Percentiles rank a stretch among this genome's conserved stretches.
Conservation (phyloP, 2,113 vertebrate species). For the Euleptes europaea region DNA sequence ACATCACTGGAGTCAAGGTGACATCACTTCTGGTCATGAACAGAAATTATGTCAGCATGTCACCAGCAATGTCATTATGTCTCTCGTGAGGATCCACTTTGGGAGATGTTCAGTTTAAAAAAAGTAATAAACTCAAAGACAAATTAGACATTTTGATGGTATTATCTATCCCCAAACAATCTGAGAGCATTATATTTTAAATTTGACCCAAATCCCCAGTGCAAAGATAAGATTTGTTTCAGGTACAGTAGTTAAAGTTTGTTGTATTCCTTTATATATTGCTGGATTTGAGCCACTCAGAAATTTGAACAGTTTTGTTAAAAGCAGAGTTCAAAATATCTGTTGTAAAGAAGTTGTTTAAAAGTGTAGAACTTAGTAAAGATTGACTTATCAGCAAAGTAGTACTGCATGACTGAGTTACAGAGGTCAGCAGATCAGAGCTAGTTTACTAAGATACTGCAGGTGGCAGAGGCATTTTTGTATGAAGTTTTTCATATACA, state of each 20-base stretch:
- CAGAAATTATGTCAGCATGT: too few species aligned
- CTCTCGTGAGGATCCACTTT: too few species aligned
- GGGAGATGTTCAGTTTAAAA: not conserved
- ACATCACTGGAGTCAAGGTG: too few species aligned
- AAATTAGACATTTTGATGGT: not conserved
- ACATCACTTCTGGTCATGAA: too few species aligned
- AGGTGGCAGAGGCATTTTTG: conserved; percentile 50
- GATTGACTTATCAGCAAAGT: conserved; percentile 41
- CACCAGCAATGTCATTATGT: too few species aligned
- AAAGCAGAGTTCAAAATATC: conserved; percentile 38
- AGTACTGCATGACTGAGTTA: conserved; percentile 17
- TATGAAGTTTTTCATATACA: conserved; percentile 39
- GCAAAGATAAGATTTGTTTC: conserved; percentile 30
- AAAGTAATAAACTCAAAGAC: conserved; percentile 1
- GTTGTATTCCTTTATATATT: not conserved
- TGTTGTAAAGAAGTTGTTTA: conserved; percentile 48
- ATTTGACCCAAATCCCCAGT: not conserved
- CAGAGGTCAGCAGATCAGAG: conserved; percentile 1
- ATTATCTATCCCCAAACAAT: not conserved
- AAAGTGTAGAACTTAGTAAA: conserved; percentile 60
- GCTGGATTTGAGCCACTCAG: conserved; percentile 26
- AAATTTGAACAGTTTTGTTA: conserved; percentile 37
- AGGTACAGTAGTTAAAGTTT: conserved; percentile 12
- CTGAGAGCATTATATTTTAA: conserved; percentile 16
- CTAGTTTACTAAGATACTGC: conserved; percentile 42